Base-by-base conservation (phyloP, 1,140 invertebrate genomes). In the Hylyphantes graminicola region DNA sequence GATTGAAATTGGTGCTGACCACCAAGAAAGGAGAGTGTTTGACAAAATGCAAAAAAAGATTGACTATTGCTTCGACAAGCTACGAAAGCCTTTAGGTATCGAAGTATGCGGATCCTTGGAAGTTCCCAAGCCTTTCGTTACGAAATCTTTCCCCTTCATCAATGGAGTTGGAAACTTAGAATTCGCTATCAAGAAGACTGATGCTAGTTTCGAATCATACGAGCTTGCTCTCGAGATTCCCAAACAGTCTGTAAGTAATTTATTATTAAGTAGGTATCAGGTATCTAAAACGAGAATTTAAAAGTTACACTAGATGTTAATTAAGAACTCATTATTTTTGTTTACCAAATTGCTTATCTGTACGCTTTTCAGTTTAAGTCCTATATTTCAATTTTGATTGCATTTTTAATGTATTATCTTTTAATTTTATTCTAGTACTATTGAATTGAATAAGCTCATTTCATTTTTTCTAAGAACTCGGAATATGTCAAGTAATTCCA, bases 61-160 rank as follows among this genome's bases (percentile, higher is more conserved):
- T 51, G 74, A 85, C 12, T 35, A 72, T 19, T 77, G 64, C 55
- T 51, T 85, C 13, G 12, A 50, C 11, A 68, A 76, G 17, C 9
- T 85, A 12, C 12, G 77, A 0, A 85, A 70, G 61, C 64, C 82
- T 15, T 68, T 85, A 5, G 82, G 82, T n/a, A 9, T 85, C 13
- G 53, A 54, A 9, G 17, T 74, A 3, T 77, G 73, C 17, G 73
- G 21, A 8, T 51, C 55, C 19, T 55, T 51, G 21, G 74, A 77
- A 85, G 48, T 61, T 51, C 64, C 64, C 13, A 51, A 73, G 11
- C 73, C 73, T 11, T 70, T 85, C 9, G 7, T 85, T 12, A 53
- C 5, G 19, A 76, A n/a, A 61, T 54, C 21, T 0, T 77, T 70
- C 35, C 82, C 82, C 12, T 85, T 50, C 35, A 17, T 77, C 13